phyloP scores from a whole-genome alignment of 2,797 vertebrate genomes.

The Manis javanica region DNA sequence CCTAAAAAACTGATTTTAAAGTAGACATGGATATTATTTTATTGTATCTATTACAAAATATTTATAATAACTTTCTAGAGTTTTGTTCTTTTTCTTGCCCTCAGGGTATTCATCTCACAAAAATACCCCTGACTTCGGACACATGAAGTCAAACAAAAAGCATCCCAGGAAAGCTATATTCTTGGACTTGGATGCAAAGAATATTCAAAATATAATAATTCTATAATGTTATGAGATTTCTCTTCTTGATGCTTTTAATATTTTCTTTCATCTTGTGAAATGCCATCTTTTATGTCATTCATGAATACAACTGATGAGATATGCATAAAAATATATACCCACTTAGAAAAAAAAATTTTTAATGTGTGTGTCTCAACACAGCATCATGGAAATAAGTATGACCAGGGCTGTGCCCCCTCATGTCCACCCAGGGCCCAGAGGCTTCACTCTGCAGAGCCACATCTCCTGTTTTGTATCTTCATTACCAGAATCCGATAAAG shows the following conservation, averaged over 20 bases:
- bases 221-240: not conserved
- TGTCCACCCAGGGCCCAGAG: too few species aligned
- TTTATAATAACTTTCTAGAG: not conserved
- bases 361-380: not conserved
- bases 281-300: not conserved
- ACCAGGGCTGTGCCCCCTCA: rapidly evolving
- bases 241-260: constrained; percentile 16
- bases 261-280: constrained; percentile 56
- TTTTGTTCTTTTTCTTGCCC: not conserved
- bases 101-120: not conserved
- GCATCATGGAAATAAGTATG: rapidly evolving
- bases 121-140: not conserved
- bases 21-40: not conserved
- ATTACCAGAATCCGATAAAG: not conserved
- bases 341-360: not conserved
- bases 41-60: not conserved
- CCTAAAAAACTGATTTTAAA: constrained; percentile 10
- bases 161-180: not conserved
- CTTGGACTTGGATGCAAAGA: not conserved
- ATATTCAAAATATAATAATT: not conserved
- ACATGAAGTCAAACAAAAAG: not conserved
- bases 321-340: not conserved
- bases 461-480: not conserved
- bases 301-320: constrained; percentile 21
- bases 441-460: not conserved